phyloP scores from a whole-genome alignment of 2,797 vertebrate genomes.

The Rhinophrynus dorsalis region DNA sequence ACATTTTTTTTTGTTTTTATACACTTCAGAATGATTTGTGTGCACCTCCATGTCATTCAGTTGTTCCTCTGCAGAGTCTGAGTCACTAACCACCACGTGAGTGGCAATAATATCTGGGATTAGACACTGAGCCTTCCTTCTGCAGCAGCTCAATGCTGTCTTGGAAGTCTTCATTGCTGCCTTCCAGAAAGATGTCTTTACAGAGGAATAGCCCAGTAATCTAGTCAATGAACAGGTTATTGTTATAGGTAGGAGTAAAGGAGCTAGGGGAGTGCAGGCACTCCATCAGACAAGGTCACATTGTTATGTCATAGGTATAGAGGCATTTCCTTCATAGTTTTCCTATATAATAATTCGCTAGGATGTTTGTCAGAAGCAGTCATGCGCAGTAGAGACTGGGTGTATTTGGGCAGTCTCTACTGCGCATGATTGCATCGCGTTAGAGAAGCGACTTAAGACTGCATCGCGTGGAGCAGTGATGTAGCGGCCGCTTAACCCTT shows the following conservation, averaged over 20 bases:
- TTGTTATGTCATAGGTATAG: conserved; percentile 83
- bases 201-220: conserved; percentile 92
- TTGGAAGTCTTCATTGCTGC: conserved; percentile 95
- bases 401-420: no score
- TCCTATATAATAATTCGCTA: no score
- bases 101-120: conserved; percentile 60
- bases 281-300: conserved; percentile 84
- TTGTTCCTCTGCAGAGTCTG: conserved; percentile 72
- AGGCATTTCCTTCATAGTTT: conserved; percentile 86
- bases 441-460: no score
- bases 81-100: conserved; percentile 68
- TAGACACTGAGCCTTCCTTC: conserved; percentile 66
- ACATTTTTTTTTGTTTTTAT: no score
- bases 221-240: conserved; percentile 87
- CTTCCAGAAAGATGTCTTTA: conserved; percentile 84
- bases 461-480: no score
- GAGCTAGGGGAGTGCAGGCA: conserved; percentile 87
- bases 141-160: conserved; percentile 87
- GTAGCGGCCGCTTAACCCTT: no score
- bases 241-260: conserved; percentile 65
- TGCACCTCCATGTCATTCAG: conserved; percentile 75
- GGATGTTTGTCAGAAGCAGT: no score
- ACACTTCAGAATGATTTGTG: no score
- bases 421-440: no score
- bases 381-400: no score